Conservation (phyloP, 1,140 invertebrate species). For the Epicauta chinensis region DNA sequence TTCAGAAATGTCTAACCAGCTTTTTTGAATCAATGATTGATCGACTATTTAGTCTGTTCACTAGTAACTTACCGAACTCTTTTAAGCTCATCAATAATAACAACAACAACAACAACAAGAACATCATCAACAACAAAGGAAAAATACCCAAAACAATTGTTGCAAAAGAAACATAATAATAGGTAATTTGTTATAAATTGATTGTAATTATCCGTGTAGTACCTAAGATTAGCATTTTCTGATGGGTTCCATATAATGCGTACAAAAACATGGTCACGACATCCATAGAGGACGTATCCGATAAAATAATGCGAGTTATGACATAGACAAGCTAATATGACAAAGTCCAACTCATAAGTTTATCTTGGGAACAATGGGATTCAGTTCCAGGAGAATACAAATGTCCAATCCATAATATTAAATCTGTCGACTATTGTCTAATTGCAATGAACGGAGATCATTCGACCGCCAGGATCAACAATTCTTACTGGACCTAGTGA, state of each 20-base stretch:
- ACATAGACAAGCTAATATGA: slow-evolving; percentile 17
- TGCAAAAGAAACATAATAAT: no score
- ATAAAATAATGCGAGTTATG: slow-evolving; percentile 11
- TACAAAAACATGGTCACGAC: no score
- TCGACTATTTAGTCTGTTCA: slow-evolving; percentile 7
- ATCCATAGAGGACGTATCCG: neutral
- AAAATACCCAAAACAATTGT: no score
- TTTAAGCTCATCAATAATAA: no score
- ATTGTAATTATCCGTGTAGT: no score
- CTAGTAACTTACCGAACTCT: neutral
- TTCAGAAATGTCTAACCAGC: slow-evolving; percentile 7
- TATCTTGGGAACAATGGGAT: slow-evolving; percentile 32
- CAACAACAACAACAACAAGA: no score
- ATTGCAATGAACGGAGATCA: slow-evolving; percentile 29
- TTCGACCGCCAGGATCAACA: slow-evolving; percentile 24
- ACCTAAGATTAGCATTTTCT: no score
- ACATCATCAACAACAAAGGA: no score
- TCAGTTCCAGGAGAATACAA: slow-evolving; percentile 34
- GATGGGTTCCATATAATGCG: no score
- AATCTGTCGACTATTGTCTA: slow-evolving; percentile 37
- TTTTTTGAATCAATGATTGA: slow-evolving; percentile 9
- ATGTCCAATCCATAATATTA: slow-evolving; percentile 36
- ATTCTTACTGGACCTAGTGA: slow-evolving; percentile 22
- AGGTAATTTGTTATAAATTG: no score
- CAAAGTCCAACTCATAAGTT: slow-evolving; percentile 31